phyloP scores from a whole-genome alignment of 1,140 invertebrate genomes.

The Drepana arcuata region DNA sequence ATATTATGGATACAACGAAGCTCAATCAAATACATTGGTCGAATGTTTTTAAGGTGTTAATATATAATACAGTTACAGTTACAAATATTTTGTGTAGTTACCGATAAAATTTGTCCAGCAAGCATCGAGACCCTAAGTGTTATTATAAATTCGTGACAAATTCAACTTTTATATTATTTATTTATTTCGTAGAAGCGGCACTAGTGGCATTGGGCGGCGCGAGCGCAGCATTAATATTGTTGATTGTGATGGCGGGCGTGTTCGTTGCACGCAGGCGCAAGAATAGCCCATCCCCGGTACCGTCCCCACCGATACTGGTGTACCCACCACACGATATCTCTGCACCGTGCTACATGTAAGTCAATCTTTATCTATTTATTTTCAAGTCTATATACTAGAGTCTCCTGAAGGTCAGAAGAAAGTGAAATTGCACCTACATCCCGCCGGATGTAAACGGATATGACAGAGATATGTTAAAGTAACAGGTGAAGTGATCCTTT shows the following conservation, averaged over 20 bases:
- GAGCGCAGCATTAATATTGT: conserved; percentile 47
- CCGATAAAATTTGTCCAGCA: not conserved
- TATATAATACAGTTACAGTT: conserved; percentile 5
- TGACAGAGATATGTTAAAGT: no score
- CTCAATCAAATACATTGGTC: not conserved
- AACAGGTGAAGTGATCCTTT: no score
- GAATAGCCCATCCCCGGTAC: conserved; percentile 49
- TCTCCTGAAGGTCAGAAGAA: no score
- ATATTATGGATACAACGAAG: not conserved
- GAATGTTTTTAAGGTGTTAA: conserved; percentile 1
- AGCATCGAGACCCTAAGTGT: no score
- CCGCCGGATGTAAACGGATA: no score
- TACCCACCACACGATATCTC: conserved; percentile 59
- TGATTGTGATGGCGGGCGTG: conserved; percentile 58
- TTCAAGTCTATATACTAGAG: no score
- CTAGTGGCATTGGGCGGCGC: conserved; percentile 56
- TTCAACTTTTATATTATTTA: conserved; percentile 1
- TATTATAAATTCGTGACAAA: no score
- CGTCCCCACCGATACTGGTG: conserved; percentile 55
- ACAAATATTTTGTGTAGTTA: conserved; percentile 2
- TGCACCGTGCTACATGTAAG: conserved; percentile 56
- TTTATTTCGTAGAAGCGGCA: conserved; percentile 37
- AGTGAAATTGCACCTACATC: no score
- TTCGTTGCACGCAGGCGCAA: conserved; percentile 53
- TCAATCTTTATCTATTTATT: conserved; percentile 7